A percentile compares a stretch with the other conserved stretches of the same genome.
phyloP scores from a whole-genome alignment of 2,888 invertebrate species.

The Eremobia ochroleuca region DNA sequence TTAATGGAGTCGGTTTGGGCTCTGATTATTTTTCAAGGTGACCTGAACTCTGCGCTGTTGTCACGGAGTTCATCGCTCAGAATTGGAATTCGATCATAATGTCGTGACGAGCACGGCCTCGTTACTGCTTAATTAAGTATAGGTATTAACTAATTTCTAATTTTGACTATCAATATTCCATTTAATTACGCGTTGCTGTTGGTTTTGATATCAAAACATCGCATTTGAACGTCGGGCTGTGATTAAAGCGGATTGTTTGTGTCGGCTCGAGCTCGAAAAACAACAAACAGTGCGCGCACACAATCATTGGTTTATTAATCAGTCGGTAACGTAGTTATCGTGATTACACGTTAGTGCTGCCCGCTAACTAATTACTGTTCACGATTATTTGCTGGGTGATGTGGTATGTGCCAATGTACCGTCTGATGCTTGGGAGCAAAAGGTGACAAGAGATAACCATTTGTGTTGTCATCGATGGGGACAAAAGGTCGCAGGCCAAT shows the following conservation, averaged over 20 bases:
- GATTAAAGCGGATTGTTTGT: slow-evolving; percentile 66
- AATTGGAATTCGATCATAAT: slow-evolving; percentile 24
- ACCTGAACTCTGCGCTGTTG: slow-evolving; percentile 26
- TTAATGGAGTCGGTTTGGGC: slow-evolving; percentile 36
- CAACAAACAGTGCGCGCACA: slow-evolving; percentile 62
- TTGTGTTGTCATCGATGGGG: background rate
- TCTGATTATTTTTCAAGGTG: slow-evolving; percentile 45
- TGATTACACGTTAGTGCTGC: slow-evolving; percentile 55
- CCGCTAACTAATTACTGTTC: slow-evolving; percentile 47
- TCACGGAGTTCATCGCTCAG: slow-evolving; percentile 35
- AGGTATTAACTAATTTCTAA: slow-evolving; percentile 34
- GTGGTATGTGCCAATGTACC: slow-evolving; percentile 15
- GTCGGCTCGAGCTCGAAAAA: slow-evolving; percentile 57
- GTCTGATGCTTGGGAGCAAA: background rate
- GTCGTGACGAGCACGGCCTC: slow-evolving; percentile 7
- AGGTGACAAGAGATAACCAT: background rate
- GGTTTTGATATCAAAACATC: slow-evolving; percentile 58
- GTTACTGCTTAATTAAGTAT: background rate
- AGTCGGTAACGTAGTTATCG: slow-evolving; percentile 61
- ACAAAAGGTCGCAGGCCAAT: background rate
- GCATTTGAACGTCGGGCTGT: slow-evolving; percentile 38
- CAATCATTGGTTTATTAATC: slow-evolving; percentile 66
- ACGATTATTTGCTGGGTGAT: slow-evolving; percentile 37
- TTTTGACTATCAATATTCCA: slow-evolving; percentile 45
- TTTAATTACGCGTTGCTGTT: slow-evolving; percentile 44